Percentiles rank a stretch among this genome's conserved stretches.
These are phyloP conservation scores for Ornithoptera priamus DNA, from an alignment of 2,888 invertebrate genomes.

Conservation along the genomic window DNA sequence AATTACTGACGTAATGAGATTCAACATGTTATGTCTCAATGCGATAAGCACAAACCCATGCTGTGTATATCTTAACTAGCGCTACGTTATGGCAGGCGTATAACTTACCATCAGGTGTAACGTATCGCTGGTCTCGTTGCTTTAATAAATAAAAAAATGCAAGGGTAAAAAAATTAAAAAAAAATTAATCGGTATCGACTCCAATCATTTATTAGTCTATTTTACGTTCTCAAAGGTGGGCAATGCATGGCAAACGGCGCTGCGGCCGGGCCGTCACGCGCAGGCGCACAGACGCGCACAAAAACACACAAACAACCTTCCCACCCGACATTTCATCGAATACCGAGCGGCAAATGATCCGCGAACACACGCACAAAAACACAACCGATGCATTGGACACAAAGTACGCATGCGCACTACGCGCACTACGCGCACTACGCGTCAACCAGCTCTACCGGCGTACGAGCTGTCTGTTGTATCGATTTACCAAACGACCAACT, in stretches of 20 bases:
- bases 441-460: constrained; percentile 3
- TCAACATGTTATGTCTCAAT: too few relatives aligned
- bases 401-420: neutral
- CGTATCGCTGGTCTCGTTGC: too few relatives aligned
- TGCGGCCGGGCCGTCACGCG: constrained; percentile 3
- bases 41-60: too few relatives aligned
- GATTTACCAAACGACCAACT: too few relatives aligned
- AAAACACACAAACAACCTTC: neutral
- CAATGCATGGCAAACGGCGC: constrained; percentile 13
- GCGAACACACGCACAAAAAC: constrained; percentile 9
- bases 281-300: constrained; percentile 1
- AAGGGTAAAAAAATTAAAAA: neutral
- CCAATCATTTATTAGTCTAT: constrained; percentile 5
- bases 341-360: constrained; percentile 23
- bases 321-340: constrained; percentile 22
- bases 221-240: constrained; percentile 19
- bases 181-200: constrained; percentile 6
- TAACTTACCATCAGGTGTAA: too few relatives aligned
- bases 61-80: too few relatives aligned
- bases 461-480: neutral
- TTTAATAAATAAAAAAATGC: too few relatives aligned
- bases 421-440: neutral
- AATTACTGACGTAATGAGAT: too few relatives aligned
- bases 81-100: too few relatives aligned
- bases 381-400: constrained; percentile 3